Conservation (phyloP, 30 jellyfish, hydroid and myxozoan species). For the Phacellophora camtschatica region DNA sequence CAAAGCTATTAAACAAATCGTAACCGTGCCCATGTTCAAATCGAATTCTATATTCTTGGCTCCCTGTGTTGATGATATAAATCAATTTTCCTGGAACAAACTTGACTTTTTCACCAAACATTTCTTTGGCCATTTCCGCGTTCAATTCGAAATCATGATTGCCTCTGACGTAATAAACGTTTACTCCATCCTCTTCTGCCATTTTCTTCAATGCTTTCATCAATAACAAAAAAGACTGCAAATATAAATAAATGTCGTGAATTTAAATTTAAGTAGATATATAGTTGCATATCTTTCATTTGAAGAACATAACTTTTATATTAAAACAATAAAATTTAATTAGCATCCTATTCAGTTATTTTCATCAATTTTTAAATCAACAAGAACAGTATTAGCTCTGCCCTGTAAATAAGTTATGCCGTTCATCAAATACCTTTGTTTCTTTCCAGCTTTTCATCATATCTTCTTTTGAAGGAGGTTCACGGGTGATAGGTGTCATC, state of each 20-base stretch:
- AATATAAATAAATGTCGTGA: too few relatives aligned
- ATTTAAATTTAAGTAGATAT: too few relatives aligned
- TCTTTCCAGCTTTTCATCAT: constrained; percentile 25
- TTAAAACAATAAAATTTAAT: too few relatives aligned
- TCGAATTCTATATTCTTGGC: constrained; percentile 68
- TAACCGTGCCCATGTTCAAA: constrained; percentile 87
- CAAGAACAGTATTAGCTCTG: too few relatives aligned
- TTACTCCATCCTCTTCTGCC: constrained; percentile 83
- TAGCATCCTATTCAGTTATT: too few relatives aligned
- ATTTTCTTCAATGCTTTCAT: constrained; percentile 54
- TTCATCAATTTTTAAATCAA: too few relatives aligned
- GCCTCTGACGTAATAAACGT: constrained; percentile 68
- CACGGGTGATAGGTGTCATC: constrained; percentile 66
- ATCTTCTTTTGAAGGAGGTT: constrained; percentile 45
- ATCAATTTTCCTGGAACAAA: constrained; percentile 77
- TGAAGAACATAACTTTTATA: too few relatives aligned
- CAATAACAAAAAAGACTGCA: too few relatives aligned
- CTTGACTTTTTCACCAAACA: constrained; percentile 63
- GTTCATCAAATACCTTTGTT: too few relatives aligned
- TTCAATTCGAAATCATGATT: constrained; percentile 69
- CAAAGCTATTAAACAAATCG: constrained; percentile 58
- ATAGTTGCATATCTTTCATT: too few relatives aligned
- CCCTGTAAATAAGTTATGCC: too few relatives aligned
- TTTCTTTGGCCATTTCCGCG: constrained; percentile 25
- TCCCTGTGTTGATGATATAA: constrained; percentile 62